phyloP scores from a whole-genome alignment of 2,888 invertebrate species.

The Andricus curvator region DNA sequence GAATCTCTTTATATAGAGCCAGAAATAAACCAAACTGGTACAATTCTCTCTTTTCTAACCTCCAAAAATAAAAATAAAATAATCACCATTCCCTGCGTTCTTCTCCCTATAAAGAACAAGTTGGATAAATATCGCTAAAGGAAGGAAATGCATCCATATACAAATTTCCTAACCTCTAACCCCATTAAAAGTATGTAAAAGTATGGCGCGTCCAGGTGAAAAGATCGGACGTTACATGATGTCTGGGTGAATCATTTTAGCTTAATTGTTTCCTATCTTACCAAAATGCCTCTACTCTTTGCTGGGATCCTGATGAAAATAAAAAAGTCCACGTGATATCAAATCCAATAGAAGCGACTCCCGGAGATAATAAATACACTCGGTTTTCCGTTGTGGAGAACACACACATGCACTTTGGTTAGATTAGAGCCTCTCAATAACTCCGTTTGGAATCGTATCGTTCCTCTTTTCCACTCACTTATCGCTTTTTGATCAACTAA shows the following conservation, averaged over 20 bases:
- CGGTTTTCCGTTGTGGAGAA: conserved; percentile 11
- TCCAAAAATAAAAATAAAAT: neutral
- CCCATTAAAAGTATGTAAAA: conserved; percentile 1
- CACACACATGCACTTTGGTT: conserved; percentile 19
- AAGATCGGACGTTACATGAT: neutral
- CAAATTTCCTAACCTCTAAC: conserved; percentile 22
- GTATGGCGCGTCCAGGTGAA: neutral
- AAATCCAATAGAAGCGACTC: neutral
- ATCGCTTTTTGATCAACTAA: neutral
- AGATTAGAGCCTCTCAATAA: conserved; percentile 23
- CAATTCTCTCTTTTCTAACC: neutral
- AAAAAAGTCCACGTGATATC: conserved; percentile 25
- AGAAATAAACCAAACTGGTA: neutral
- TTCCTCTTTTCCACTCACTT: conserved; percentile 23
- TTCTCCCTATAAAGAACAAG: neutral
- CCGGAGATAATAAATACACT: conserved; percentile 19
- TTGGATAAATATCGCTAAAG: neutral
- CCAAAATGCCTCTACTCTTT: neutral
- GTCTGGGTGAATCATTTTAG: neutral
- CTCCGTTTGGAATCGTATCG: neutral
- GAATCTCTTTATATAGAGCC: conserved; percentile 2
- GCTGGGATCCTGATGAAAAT: neutral
- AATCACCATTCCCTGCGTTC: neutral
- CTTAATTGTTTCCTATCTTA: neutral
- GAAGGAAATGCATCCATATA: neutral